Base-by-base conservation (phyloP, 2,113 vertebrate species). In the Actinemys pallida region DNA sequence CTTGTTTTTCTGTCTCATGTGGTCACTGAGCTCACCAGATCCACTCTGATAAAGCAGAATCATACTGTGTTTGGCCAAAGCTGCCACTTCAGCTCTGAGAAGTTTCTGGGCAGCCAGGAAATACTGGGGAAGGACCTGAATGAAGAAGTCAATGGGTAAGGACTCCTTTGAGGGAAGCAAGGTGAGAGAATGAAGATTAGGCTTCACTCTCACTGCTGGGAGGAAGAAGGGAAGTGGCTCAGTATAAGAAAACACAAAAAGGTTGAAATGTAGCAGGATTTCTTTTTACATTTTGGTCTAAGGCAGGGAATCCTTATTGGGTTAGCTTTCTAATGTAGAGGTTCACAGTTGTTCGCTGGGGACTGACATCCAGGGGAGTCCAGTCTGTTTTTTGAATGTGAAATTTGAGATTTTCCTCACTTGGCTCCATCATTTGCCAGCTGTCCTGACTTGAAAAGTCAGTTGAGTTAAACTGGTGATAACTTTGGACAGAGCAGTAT, bases 301-400 rank as follows among this genome's bases (percentile, higher is more conserved):
- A 94, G 88, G 20, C 50, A 90, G 89, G 69, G 52, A 86, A 17
- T 86, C 80, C 89, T 93, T 86, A 93, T 91, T 84, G 91, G 91
- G 27, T 65, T 85, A 90, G 65, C 82, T 92, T 96, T 91, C 50
- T 85, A 84, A 91, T 96, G n/a, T 82, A 20, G 39, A 93, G 95
- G 92, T 90, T 95, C 93, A 65, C 93, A 97, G 94, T 92, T 95
- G 91, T 94, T 96, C 42, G n/a, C 11, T 80, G 50, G 81, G 59
- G 81, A 93, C 93, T 93, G 93, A 92, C 91, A 97, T 91, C 35
- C 92, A 96, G 90, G 93, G 93, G 86, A 87, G 92, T 90, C 42
- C 84, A 92, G 93, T 94, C 86, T 94, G 62, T 92, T 96, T 95
- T 97, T 96, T 95, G 93, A 94, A 90, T 5, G 52, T 65, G 57